A percentile compares a stretch with the other conserved stretches of the same genome.
These are phyloP conservation scores for Thaumatotibia leucotreta DNA, from an alignment of 1,140 invertebrate genomes.

Conservation along the genomic window DNA sequence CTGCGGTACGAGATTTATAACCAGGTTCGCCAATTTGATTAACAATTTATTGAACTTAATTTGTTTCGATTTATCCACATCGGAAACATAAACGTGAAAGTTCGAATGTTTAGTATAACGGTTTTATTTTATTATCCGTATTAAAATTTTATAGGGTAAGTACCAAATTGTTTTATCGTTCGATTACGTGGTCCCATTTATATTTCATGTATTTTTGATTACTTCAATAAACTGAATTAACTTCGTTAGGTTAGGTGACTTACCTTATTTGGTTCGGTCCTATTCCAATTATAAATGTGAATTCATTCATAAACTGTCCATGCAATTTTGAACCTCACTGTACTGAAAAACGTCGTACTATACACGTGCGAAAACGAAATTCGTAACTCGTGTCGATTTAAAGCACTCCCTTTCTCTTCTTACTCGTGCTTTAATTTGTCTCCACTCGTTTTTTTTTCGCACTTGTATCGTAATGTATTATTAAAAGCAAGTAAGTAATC, in stretches of 20 bases:
- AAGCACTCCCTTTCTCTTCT: too few relatives aligned
- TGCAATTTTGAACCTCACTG: too few relatives aligned
- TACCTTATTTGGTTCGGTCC: background rate
- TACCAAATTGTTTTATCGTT: background rate
- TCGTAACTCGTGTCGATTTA: too few relatives aligned
- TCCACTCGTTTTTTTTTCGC: too few relatives aligned
- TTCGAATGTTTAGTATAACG: background rate
- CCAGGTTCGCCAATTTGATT: background rate
- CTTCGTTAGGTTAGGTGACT: background rate
- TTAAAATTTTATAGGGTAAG: background rate
- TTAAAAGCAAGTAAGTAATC: background rate
- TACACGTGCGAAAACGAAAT: too few relatives aligned
- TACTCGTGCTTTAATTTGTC: too few relatives aligned
- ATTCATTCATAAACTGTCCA: too few relatives aligned
- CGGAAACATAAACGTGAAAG: background rate
- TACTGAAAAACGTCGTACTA: too few relatives aligned
- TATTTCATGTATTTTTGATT: background rate
- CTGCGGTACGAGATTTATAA: too few relatives aligned
- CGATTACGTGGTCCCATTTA: background rate
- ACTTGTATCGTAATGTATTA: too few relatives aligned
- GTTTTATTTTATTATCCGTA: background rate
- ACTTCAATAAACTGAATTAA: background rate
- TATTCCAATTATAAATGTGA: background rate
- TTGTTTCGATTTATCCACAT: background rate
- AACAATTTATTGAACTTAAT: constrained; percentile 1